These are phyloP conservation scores for Falco novaeseelandiae DNA, from an alignment of 2,797 vertebrate species.

Conservation along the genomic window DNA sequence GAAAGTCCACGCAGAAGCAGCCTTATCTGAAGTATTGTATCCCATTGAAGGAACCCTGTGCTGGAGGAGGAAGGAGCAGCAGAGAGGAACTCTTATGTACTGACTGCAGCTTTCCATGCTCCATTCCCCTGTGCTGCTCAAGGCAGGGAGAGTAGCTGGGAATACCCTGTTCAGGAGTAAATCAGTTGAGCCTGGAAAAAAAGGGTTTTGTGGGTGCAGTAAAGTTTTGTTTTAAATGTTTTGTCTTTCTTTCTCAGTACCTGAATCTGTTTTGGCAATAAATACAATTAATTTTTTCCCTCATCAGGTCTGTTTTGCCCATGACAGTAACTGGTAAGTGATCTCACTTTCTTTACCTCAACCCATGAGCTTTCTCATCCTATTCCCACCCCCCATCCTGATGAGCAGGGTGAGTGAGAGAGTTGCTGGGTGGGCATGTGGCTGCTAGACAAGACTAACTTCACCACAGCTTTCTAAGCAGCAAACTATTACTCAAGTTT, in stretches of 20 bases:
- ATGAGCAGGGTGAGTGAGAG: neutral
- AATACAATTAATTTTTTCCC: neutral
- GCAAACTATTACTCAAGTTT: neutral
- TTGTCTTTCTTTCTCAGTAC: neutral
- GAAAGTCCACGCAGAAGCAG: neutral
- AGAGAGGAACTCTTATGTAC: fast-evolving
- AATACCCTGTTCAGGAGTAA: neutral
- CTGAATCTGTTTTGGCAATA: neutral
- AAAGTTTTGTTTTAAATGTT: neutral
- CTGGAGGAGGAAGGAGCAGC: neutral
- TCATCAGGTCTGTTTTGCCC: neutral
- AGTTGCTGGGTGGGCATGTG: neutral
- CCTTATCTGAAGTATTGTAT: neutral
- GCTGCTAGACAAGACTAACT: neutral
- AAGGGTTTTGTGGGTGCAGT: neutral
- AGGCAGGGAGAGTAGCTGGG: neutral
- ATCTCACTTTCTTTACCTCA: neutral
- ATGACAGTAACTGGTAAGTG: neutral
- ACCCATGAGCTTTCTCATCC: neutral
- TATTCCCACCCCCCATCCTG: neutral
- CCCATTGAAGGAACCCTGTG: fast-evolving
- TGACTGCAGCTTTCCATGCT: neutral
- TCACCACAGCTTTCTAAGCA: neutral
- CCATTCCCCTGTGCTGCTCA: fast-evolving
- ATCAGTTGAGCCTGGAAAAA: neutral